phyloP scores from a whole-genome alignment of 2,888 invertebrate genomes.

The Acleris sparsana region DNA sequence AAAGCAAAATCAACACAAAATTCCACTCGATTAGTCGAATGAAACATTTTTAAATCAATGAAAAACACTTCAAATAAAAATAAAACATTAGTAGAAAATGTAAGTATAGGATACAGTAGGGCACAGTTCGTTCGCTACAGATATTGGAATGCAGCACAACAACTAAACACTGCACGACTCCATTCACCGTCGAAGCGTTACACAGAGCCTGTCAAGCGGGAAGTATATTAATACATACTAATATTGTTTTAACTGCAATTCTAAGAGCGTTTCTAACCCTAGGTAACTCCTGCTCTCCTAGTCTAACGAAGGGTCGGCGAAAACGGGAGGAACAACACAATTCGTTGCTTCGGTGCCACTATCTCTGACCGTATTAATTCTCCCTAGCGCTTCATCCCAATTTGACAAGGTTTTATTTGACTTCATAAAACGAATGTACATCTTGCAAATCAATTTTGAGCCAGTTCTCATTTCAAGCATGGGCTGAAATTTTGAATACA shows the following conservation, averaged over 20 bases:
- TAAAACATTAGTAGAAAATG: conserved; percentile 56
- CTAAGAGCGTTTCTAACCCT: no score
- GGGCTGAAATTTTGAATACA: no score
- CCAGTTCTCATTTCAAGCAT: no score
- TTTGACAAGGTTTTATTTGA: no score
- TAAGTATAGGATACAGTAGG: conserved; percentile 42
- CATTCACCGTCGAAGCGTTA: conserved; percentile 70
- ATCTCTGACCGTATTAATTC: no score
- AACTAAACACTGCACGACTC: conserved; percentile 53
- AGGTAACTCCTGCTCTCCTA: no score
- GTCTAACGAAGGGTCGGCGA: no score
- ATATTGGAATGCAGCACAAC: conserved; percentile 53
- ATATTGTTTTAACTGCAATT: conserved; percentile 33
- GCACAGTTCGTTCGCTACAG: conserved; percentile 41
- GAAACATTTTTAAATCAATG: conserved; percentile 41
- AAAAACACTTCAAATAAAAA: conserved; percentile 39
- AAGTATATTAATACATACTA: conserved; percentile 44
- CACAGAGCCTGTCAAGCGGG: conserved; percentile 49
- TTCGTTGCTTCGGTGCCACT: no score
- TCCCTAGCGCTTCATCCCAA: no score
- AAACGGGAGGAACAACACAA: no score
- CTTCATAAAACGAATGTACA: no score
- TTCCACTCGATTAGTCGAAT: neutral
- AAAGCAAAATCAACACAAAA: conserved; percentile 4
- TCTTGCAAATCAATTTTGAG: no score